phyloP scores from a whole-genome alignment of 2,888 invertebrate species.

The Reticulitermes lucifugus region DNA sequence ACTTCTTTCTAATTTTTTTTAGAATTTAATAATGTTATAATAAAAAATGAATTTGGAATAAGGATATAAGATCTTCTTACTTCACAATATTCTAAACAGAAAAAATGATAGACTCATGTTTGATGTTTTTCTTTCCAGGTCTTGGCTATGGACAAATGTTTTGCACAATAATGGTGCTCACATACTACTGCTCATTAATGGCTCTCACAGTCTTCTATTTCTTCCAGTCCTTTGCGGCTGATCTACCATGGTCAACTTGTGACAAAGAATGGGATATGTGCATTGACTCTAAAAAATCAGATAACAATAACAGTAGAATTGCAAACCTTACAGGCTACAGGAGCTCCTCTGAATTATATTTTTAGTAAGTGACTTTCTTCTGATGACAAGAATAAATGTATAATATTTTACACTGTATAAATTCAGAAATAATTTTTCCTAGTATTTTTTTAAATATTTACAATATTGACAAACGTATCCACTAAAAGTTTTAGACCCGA shows the following conservation, averaged over 20 bases:
- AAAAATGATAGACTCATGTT: no score
- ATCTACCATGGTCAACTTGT: slow-evolving; percentile 81
- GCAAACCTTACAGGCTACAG: slow-evolving; percentile 38
- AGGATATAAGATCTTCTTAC: no score
- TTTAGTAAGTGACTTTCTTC: slow-evolving; percentile 63
- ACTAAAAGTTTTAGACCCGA: no score
- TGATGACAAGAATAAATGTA: no score
- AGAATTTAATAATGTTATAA: no score
- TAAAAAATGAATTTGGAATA: no score
- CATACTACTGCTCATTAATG: slow-evolving; percentile 83
- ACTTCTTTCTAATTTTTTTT: no score
- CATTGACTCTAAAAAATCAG: slow-evolving; percentile 57
- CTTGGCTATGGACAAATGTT: slow-evolving; percentile 66
- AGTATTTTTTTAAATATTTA: no score
- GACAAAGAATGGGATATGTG: slow-evolving; percentile 69
- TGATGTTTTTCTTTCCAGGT: slow-evolving; percentile 54
- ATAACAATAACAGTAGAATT: not conserved
- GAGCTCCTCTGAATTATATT: slow-evolving; percentile 68
- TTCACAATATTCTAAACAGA: no score
- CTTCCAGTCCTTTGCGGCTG: slow-evolving; percentile 75
- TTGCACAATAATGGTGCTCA: slow-evolving; percentile 70
- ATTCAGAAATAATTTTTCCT: no score
- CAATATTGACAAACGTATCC: no score
- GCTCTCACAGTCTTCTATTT: slow-evolving; percentile 80
- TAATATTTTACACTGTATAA: no score